Evolutionary conservation across 2,113 vertebrate genomes (phyloP).

Genomic region (Holacanthus passer): DNA sequence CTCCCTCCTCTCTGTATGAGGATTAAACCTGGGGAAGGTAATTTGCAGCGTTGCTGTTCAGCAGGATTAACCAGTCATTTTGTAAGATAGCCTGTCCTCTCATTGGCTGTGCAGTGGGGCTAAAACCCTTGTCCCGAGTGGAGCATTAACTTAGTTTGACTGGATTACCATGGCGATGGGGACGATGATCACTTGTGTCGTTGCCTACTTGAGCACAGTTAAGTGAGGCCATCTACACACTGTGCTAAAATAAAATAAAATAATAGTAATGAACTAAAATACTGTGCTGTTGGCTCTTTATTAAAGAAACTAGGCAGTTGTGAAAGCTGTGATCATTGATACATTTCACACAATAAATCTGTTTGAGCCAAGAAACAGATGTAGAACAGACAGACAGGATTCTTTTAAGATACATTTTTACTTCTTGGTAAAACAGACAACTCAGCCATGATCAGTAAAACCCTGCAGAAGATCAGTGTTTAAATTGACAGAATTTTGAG

Average conservation of each 20-base stretch:
- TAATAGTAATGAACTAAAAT: too few relatives aligned
- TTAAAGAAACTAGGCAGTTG: not conserved
- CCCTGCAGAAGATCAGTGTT: not conserved
- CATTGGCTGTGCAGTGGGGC: constrained; percentile 46
- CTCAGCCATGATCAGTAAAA: not conserved
- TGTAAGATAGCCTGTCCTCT: constrained; percentile 36
- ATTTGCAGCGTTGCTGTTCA: constrained; percentile 51
- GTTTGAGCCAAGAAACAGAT: not conserved
- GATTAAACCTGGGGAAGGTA: constrained; percentile 65
- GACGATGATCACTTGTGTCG: constrained; percentile 41
- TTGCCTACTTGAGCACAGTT: constrained; percentile 1
- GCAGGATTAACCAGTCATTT: constrained; percentile 65
- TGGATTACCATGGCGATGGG: constrained; percentile 61
- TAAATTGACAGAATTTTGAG: not conserved
- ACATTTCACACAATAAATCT: not conserved
- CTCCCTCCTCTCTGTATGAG: constrained; percentile 7
- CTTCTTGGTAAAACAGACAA: not conserved
- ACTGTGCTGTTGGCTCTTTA: not conserved
- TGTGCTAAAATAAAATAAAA: not conserved
- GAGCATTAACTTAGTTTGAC: constrained; percentile 55
- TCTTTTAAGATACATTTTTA: not conserved
- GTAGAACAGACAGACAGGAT: not conserved
- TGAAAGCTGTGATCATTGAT: not conserved
- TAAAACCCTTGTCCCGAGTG: constrained; percentile 33
- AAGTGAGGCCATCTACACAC: not conserved